Percentiles rank a stretch among this genome's conserved stretches.
Evolutionary conservation across 2,888 invertebrate genomes (phyloP).

Genomic region (Pandemis heparana): DNA sequence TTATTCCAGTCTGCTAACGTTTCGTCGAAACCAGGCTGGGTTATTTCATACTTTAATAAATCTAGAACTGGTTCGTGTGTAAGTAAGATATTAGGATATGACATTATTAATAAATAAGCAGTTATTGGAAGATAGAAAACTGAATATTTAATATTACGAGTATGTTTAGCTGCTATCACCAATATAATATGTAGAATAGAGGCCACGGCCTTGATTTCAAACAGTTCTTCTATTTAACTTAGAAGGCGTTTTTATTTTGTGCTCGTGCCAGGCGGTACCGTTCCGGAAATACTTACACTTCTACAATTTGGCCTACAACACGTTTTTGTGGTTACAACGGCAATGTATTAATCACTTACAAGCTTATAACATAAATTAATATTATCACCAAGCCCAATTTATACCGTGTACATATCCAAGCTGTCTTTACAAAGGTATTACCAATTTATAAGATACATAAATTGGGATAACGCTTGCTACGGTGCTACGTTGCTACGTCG

Average conservation of each 20-base stretch:
- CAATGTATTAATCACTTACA: not conserved
- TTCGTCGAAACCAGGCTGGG: too few species aligned
- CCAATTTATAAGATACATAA: slow-evolving; percentile 10
- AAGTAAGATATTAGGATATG: too few species aligned
- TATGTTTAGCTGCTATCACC: not conserved
- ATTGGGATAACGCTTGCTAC: slow-evolving; percentile 15
- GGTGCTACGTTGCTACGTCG: slow-evolving; percentile 18
- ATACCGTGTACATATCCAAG: not conserved
- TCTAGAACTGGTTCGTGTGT: too few species aligned
- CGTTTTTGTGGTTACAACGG: not conserved
- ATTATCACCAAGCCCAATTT: too few species aligned
- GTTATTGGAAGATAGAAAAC: not conserved
- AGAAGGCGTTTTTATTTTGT: slow-evolving; percentile 30
- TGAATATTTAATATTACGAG: not conserved
- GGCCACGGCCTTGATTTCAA: slow-evolving; percentile 34
- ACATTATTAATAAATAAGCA: not conserved
- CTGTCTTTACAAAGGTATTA: slow-evolving; percentile 1
- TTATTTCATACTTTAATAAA: too few species aligned
- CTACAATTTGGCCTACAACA: slow-evolving; percentile 21
- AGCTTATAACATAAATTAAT: not conserved
- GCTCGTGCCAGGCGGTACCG: slow-evolving; percentile 29
- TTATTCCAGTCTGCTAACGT: not conserved
- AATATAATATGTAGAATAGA: slow-evolving; percentile 2
- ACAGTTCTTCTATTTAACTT: slow-evolving; percentile 40
- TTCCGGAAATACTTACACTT: slow-evolving; percentile 8